These are phyloP conservation scores for Octodon degus DNA, from an alignment of 2,113 vertebrate species.

Conservation along the genomic window DNA sequence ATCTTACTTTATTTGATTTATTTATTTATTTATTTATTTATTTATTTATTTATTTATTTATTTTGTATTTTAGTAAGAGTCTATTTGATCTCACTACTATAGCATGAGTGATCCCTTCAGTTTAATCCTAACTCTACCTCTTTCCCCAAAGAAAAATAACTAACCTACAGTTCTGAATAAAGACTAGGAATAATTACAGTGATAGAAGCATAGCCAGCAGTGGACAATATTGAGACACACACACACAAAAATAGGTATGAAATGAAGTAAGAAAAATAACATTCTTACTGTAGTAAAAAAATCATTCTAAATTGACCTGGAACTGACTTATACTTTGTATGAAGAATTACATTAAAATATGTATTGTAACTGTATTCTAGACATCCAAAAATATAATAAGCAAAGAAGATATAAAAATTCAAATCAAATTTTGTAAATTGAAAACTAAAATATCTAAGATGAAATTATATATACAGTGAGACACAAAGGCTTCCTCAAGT, in stretches of 20 bases:
- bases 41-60: too few relatives aligned
- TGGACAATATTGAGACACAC: not conserved
- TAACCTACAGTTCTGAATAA: not conserved
- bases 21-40: too few relatives aligned
- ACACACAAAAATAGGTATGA: not conserved
- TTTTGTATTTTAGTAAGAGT: too few relatives aligned
- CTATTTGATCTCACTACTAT: too few relatives aligned
- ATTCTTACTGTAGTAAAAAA: not conserved
- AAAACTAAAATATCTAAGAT: not conserved
- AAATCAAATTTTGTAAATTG: constrained; percentile 16
- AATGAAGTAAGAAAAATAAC: not conserved
- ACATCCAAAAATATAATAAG: not conserved
- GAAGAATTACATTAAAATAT: not conserved
- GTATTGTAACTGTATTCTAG: not conserved
- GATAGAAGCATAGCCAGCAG: not conserved
- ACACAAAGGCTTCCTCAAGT: not conserved
- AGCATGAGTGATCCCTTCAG: too few relatives aligned
- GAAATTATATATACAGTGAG: not conserved
- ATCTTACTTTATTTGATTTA: too few relatives aligned
- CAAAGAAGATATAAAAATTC: not conserved
- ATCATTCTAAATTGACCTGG: not conserved
- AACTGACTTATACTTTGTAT: not conserved
- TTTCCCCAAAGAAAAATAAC: not conserved
- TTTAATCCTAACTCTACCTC: too few relatives aligned
- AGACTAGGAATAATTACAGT: not conserved